These are phyloP conservation scores for Staurois parvus DNA, from an alignment of 2,797 vertebrate genomes.

Conservation along the genomic window DNA sequence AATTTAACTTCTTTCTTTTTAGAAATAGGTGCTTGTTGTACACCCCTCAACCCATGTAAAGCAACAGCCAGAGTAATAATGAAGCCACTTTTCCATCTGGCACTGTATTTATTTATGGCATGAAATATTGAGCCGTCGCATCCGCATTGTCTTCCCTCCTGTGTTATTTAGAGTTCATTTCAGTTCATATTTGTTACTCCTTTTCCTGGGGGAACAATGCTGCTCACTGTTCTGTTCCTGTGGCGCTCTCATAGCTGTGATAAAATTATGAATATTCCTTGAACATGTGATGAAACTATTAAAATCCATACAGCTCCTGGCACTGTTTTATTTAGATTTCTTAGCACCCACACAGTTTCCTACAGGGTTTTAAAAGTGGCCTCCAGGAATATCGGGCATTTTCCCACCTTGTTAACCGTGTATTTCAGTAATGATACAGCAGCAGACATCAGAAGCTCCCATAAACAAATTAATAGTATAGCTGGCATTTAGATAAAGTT, in stretches of 20 bases:
- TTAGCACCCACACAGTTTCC: background rate
- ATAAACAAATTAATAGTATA: background rate
- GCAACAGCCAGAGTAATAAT: background rate
- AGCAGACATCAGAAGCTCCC: background rate
- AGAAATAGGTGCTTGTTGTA: too few relatives aligned
- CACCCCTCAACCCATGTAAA: background rate
- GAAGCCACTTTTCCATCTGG: background rate
- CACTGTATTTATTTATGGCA: background rate
- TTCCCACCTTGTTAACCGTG: background rate
- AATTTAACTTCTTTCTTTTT: too few relatives aligned
- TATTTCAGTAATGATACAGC: background rate
- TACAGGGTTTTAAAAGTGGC: background rate
- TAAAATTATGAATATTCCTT: background rate
- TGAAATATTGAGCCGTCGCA: background rate
- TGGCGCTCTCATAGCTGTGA: background rate
- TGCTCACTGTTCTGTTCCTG: background rate
- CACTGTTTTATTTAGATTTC: background rate
- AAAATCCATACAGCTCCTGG: background rate
- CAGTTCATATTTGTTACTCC: background rate
- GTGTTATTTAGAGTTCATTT: background rate
- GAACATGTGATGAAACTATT: background rate
- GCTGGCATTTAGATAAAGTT: background rate
- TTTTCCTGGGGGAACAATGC: background rate
- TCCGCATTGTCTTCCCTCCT: background rate
- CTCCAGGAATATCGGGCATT: background rate